Percentiles rank a stretch among this genome's conserved stretches.
These are phyloP conservation scores for Sycophila texana DNA, from an alignment of 2,888 invertebrate species.

Conservation along the genomic window DNA sequence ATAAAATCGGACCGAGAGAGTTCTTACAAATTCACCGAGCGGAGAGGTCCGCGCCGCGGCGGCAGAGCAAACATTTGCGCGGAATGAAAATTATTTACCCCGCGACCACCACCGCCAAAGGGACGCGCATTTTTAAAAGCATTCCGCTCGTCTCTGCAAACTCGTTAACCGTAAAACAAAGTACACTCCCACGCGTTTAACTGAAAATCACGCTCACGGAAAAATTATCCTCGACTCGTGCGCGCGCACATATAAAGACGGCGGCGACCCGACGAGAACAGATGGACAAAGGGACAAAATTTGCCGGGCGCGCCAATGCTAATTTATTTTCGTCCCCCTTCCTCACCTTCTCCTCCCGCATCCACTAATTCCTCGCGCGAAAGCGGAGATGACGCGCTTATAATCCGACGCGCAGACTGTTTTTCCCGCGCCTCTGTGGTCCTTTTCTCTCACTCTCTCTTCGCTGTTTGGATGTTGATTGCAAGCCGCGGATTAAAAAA, in stretches of 20 bases:
- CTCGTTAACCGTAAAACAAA: conserved; percentile 1
- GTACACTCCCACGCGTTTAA: neutral
- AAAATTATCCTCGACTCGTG: neutral
- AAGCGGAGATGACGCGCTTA: conserved; percentile 14
- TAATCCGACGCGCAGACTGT: neutral
- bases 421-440: neutral
- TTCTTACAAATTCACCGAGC: too few species aligned
- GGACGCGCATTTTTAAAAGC: conserved; percentile 7
- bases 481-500: neutral
- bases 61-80: too few species aligned
- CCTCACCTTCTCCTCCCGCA: neutral
- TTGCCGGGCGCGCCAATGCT: conserved; percentile 14
- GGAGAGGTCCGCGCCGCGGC: too few species aligned
- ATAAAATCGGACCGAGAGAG: too few species aligned
- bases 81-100: too few species aligned
- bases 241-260: conserved; percentile 6
- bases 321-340: conserved; percentile 28
- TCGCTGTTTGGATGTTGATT: conserved; percentile 6
- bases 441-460: conserved; percentile 4
- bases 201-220: neutral
- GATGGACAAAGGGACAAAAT: conserved; percentile 7
- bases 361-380: neutral
- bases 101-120: neutral
- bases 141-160: conserved; percentile 3
- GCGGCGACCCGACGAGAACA: neutral